Conservation (phyloP, 2,888 invertebrate species). For the Chalcis sispes region DNA sequence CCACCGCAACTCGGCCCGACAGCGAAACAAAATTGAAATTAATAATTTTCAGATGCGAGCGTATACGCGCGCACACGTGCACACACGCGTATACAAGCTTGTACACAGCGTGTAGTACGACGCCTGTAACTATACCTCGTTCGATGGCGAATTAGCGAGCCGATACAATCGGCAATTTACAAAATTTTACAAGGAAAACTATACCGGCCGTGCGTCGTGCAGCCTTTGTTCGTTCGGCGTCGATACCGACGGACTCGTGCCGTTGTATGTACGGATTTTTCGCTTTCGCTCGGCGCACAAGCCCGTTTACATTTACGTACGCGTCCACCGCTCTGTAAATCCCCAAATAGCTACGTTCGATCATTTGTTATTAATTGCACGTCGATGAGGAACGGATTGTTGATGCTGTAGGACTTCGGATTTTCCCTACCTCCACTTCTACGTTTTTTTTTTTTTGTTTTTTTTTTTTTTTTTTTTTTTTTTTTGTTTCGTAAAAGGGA, state of each 20-base stretch:
- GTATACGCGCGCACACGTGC: too few relatives aligned
- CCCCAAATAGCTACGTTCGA: slow-evolving; percentile 37
- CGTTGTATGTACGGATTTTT: background rate
- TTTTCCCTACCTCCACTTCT: background rate
- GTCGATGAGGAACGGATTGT: slow-evolving; percentile 20
- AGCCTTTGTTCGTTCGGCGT: too few relatives aligned
- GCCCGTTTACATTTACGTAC: background rate
- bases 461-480: background rate
- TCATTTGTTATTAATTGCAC: slow-evolving; percentile 40
- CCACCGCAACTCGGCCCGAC: slow-evolving; percentile 1
- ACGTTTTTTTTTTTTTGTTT: background rate
- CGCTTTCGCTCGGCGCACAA: too few relatives aligned
- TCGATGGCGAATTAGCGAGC: slow-evolving; percentile 10
- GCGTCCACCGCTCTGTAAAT: slow-evolving; percentile 8
- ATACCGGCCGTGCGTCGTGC: too few relatives aligned
- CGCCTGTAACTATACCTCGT: background rate
- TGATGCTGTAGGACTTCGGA: slow-evolving; percentile 8
- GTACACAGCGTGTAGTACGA: too few relatives aligned
- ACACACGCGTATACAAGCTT: too few relatives aligned
- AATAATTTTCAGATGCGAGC: slow-evolving; percentile 38
- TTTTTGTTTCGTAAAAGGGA: too few relatives aligned
- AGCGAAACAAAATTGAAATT: slow-evolving; percentile 48
- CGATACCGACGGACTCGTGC: background rate
- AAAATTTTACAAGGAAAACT: slow-evolving; percentile 46
- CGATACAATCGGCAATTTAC: slow-evolving; percentile 45